A percentile compares a stretch with the other conserved stretches of the same genome.
These are phyloP conservation scores for Lordiphosa fenestrarum DNA, from an alignment of 2,888 invertebrate species.

Conservation along the genomic window DNA sequence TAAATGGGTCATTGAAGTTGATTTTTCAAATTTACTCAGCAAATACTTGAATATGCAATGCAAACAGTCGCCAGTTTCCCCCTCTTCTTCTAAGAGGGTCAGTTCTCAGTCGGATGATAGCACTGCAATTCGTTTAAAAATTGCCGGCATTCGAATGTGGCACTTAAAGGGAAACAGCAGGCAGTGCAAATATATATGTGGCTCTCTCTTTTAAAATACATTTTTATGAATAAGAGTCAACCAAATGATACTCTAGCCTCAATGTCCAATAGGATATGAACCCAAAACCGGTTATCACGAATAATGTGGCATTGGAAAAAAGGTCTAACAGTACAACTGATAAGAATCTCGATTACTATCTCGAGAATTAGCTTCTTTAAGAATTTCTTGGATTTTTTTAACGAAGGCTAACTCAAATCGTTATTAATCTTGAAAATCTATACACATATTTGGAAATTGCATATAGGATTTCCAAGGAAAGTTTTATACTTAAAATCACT, in stretches of 20 bases:
- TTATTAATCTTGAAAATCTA: too few species aligned
- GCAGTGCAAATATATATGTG: conserved; percentile 11
- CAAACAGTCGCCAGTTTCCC: neutral
- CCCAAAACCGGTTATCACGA: too few species aligned
- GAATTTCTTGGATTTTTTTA: too few species aligned
- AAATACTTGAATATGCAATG: conserved; percentile 26
- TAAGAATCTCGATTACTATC: too few species aligned
- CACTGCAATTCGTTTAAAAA: conserved; percentile 14
- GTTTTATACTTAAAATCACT: too few species aligned
- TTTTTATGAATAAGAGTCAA: neutral
- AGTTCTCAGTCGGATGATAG: conserved; percentile 15
- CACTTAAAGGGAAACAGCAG: conserved; percentile 3
- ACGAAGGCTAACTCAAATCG: too few species aligned
- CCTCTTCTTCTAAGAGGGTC: conserved; percentile 19
- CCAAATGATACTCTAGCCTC: neutral
- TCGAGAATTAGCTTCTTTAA: too few species aligned
- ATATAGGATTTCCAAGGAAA: too few species aligned
- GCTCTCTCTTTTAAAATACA: conserved; percentile 5
- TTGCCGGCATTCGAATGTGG: conserved; percentile 2
- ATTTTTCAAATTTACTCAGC: conserved; percentile 15
- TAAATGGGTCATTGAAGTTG: conserved; percentile 28
- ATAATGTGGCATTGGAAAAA: too few species aligned
- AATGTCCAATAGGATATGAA: too few species aligned
- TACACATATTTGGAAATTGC: too few species aligned
- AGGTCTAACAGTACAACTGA: too few species aligned